Conservation (phyloP, 2,113 vertebrate species). For the Opisthocomus hoazin region DNA sequence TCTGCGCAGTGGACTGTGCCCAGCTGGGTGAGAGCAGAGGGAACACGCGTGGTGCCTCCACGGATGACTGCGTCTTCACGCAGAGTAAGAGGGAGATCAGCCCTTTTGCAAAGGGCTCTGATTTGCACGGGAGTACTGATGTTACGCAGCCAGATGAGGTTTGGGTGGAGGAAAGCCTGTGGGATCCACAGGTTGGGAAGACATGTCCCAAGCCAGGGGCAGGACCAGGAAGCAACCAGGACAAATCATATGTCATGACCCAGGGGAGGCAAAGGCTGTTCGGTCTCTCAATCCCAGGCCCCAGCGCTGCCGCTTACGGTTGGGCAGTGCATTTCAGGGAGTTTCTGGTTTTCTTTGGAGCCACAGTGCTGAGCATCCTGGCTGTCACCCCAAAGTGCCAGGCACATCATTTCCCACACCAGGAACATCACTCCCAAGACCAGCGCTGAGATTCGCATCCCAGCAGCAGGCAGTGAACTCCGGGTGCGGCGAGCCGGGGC, state of each 20-base stretch:
- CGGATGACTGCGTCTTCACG: background rate
- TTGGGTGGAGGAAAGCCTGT: background rate
- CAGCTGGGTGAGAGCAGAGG: background rate
- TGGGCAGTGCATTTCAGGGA: background rate
- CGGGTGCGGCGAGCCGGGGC: accelerated
- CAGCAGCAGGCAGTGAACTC: background rate
- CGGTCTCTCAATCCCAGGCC: background rate
- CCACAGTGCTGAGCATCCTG: background rate
- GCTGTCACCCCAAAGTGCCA: background rate
- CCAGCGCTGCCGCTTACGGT: background rate
- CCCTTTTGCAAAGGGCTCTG: background rate
- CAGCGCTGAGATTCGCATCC: background rate
- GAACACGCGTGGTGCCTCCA: accelerated
- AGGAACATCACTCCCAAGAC: background rate
- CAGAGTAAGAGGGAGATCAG: background rate
- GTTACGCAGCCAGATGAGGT: accelerated
- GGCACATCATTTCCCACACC: background rate
- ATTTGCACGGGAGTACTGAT: background rate
- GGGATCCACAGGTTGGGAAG: background rate
- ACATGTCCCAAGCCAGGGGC: too few relatives aligned
- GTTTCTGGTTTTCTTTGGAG: background rate
- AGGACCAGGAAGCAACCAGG: background rate
- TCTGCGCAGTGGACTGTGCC: background rate
- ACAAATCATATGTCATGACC: background rate
- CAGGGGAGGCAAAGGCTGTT: background rate